These are phyloP conservation scores for Drosophila siamana DNA, from an alignment of 2,888 invertebrate genomes.

Conservation along the genomic window DNA sequence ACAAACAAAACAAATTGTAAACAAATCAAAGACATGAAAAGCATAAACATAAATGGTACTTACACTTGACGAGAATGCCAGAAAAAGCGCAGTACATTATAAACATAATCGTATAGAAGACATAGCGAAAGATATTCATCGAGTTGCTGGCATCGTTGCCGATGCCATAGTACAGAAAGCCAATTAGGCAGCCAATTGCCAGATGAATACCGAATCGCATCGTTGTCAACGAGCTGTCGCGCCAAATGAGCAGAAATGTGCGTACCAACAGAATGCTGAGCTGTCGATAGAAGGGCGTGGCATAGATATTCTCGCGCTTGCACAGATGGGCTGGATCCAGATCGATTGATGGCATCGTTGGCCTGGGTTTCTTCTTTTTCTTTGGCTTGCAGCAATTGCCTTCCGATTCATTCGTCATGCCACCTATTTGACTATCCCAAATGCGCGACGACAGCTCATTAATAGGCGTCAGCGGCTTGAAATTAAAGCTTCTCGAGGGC, in stretches of 20 bases:
- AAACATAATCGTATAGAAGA: constrained; percentile 97
- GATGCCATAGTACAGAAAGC: constrained; percentile 92
- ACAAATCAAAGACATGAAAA: too few species aligned
- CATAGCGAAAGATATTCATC: constrained; percentile 93
- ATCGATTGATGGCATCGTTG: constrained; percentile 58
- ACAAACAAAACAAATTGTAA: neutral
- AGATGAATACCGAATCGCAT: constrained; percentile 93
- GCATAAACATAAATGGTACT: constrained; percentile 86
- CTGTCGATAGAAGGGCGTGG: constrained; percentile 88
- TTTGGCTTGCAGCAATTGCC: constrained; percentile 67
- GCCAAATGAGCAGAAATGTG: constrained; percentile 88
- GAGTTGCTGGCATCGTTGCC: constrained; percentile 94
- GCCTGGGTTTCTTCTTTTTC: constrained; percentile 62
- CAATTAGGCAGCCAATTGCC: constrained; percentile 92
- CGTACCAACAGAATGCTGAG: constrained; percentile 88
- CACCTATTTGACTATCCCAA: constrained; percentile 67
- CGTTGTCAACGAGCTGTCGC: constrained; percentile 91
- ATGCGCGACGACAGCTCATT: constrained; percentile 74
- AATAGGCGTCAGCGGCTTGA: constrained; percentile 71
- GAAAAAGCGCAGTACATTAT: constrained; percentile 97
- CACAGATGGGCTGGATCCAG: constrained; percentile 81
- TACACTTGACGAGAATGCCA: constrained; percentile 95
- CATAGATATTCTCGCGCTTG: constrained; percentile 85
- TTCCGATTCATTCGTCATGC: constrained; percentile 45
- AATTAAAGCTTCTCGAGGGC: constrained; percentile 28